Base-by-base conservation (phyloP, 2,113 vertebrate species). In the Clarias macrocephalus region DNA sequence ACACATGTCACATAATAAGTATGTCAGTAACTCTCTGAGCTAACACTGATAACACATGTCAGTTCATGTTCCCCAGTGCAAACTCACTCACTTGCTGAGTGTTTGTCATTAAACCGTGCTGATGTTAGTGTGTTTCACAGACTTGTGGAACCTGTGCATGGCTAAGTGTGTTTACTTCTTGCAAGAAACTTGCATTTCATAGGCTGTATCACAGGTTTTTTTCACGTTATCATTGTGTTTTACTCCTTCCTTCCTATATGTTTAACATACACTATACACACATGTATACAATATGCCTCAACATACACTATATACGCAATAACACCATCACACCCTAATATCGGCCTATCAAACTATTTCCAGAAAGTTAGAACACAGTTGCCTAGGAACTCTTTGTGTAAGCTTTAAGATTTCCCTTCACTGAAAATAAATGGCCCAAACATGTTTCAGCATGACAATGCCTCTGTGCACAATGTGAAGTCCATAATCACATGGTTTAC, bases 71-170 rank as follows among this genome's bases (percentile, higher is more conserved):
- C 25, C 72, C 37, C 25, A 59, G 54, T 37, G 65, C 54, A 81
- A 81, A 68, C 85, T 73, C 23, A n/a, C n/a, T 66, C 80, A 83
- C 88, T 66, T 57, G 65, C 86, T 81, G 76, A 65, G 79, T 90
- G 79, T 88, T 89, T 82, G 81, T 86, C 85, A 86, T 88, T 87
- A 84, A 88, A 87, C 88, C 62, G 33, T 88, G 80, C 76, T 82
- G 82, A 88, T 70, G 76, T 48, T 73, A 76, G 62, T 70, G 42
- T 70, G 80, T 90, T 85, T 42, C 75, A 82, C 83, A 88, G 77
- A 89, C 84, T 83, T 72, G n/a, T 83, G 89, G 81, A 82, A 57
- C 56, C 72, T 83, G 66, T 62, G 80, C 30, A 19, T 87, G 88
- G 90, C 87, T 88, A 89, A 89, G 87, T 28, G 28, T 66, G 63